Base-by-base conservation (phyloP, 2,888 invertebrate genomes). In the Chrysolina americana region DNA sequence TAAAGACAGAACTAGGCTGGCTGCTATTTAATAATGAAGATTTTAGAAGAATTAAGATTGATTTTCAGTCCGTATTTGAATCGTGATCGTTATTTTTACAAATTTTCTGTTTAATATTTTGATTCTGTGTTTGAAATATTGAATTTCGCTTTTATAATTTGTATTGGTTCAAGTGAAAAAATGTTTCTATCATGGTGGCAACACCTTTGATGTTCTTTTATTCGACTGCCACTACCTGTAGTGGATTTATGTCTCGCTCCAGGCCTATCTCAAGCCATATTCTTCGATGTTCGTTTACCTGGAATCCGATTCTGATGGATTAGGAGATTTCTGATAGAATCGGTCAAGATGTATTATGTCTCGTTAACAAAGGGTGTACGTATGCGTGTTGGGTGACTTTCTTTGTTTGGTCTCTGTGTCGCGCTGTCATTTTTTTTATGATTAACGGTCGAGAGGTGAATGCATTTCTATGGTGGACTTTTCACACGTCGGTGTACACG, bases 211-310 rank as follows among this genome's bases (percentile, higher is more conserved):
- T 59, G 50, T 8, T 19, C 50, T n/a, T 17, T 59, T 68, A 23
- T 62, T 80, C 83, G 83, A 84, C 83, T 36, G 8, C 36, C 83
- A 83, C 84, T 84, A 85, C 85, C 85, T 85, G 84, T 83, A 79
- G 83, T 83, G 53, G 85, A 85, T 85, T 85, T 85, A 85, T 85
- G 85, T 85, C 78, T 70, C 79, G 80, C 81, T 79, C 77, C 78
- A 77, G 81, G 81, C 81, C 59, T 9, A 36, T 59, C 59, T 23
- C 23, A 15, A 59, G 59, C 15, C 28, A 56, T 28, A 59, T 59
- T 56, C 56, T 21, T 56, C 53, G 53, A 15, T 19, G 53, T 53
- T 59, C n/a, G 17, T 59, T 8, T 59, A 59, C 59, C 59, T 59
- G 59, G 59, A 59, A 59, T 59, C 59, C 6, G 36, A 59, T 28